phyloP scores from a whole-genome alignment of 2,888 invertebrate genomes.

The Microdon myrmicae region DNA sequence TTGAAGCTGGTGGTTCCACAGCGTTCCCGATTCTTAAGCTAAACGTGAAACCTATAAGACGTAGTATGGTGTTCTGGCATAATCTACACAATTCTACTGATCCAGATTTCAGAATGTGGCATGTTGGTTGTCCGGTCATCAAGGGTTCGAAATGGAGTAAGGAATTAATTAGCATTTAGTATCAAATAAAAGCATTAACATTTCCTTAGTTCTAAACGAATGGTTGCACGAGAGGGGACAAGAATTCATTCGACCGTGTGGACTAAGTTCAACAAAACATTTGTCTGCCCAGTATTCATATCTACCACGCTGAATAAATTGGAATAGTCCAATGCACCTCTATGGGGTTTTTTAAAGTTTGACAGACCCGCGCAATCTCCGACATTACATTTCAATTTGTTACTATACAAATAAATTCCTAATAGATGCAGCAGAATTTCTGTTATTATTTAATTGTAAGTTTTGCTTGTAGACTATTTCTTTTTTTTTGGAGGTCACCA shows the following conservation, averaged over 20 bases:
- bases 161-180: too few relatives aligned
- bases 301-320: too few relatives aligned
- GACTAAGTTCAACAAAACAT: slow-evolving; percentile 59
- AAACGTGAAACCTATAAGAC: slow-evolving; percentile 86
- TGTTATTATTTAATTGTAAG: too few relatives aligned
- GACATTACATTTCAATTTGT: too few relatives aligned
- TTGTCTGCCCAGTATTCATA: background rate
- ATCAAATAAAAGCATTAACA: too few relatives aligned
- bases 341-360: too few relatives aligned
- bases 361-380: too few relatives aligned
- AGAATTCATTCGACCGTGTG: slow-evolving; percentile 75
- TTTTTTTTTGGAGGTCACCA: too few relatives aligned
- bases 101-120: slow-evolving; percentile 55
- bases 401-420: too few relatives aligned
- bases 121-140: slow-evolving; percentile 62
- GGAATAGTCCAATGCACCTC: too few relatives aligned
- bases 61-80: slow-evolving; percentile 66
- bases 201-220: slow-evolving; percentile 80
- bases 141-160: slow-evolving; percentile 64
- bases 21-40: slow-evolving; percentile 90
- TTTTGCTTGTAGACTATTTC: too few relatives aligned
- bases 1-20: slow-evolving; percentile 95
- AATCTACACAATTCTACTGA: slow-evolving; percentile 69
- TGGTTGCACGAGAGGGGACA: slow-evolving; percentile 89
- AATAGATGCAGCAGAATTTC: too few relatives aligned